These are phyloP conservation scores for Eulemur mongoz DNA, from an alignment of 2,797 vertebrate species.

Conservation along the genomic window DNA sequence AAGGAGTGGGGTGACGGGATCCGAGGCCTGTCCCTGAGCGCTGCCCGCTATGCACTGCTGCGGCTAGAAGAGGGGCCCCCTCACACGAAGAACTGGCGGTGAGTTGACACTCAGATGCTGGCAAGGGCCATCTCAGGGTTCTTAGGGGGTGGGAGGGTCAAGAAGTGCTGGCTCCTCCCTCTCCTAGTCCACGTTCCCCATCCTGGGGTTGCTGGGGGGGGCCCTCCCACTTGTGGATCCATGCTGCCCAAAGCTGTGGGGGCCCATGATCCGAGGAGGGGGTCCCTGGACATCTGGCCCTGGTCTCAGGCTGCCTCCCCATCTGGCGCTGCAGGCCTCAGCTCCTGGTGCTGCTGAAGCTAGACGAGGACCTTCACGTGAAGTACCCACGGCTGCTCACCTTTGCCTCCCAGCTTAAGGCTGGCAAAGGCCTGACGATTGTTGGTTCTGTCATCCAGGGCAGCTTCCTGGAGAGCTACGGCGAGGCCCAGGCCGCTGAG, in stretches of 20 bases:
- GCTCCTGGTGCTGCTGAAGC: slow-evolving; percentile 95
- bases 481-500: slow-evolving; percentile 97
- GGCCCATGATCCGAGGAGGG: neutral
- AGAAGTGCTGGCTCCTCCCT: neutral
- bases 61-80: slow-evolving; percentile 96
- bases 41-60: slow-evolving; percentile 94
- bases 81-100: slow-evolving; percentile 99
- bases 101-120: slow-evolving; percentile 34
- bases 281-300: neutral
- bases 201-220: neutral
- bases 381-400: slow-evolving; percentile 97
- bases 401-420: slow-evolving; percentile 97
- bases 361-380: slow-evolving; percentile 97
- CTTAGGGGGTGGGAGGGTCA: neutral
- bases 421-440: slow-evolving; percentile 97
- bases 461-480: slow-evolving; percentile 96
- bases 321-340: slow-evolving; percentile 89
- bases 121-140: neutral
- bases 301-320: neutral
- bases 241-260: neutral
- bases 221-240: neutral
- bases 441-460: slow-evolving; percentile 96
- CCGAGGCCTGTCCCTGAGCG: slow-evolving; percentile 95
- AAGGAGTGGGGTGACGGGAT: slow-evolving; percentile 99
- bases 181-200: neutral